These are phyloP conservation scores for Lasioglossum figueresi DNA, from an alignment of 2,888 invertebrate genomes.

Conservation along the genomic window DNA sequence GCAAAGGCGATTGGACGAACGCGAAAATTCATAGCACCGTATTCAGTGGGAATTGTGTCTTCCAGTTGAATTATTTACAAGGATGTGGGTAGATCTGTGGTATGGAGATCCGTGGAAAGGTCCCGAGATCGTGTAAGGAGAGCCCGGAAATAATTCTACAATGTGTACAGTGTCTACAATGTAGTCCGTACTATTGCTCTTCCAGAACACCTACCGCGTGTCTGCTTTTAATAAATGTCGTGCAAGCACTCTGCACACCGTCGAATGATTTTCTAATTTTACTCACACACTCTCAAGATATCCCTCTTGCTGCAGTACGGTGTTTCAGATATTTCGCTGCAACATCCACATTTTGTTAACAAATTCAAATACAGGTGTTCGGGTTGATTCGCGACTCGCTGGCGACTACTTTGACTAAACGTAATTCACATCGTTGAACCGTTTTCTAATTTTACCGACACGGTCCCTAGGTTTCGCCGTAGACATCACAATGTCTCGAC, in stretches of 20 bases:
- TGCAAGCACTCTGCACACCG: background rate
- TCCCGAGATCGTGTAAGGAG: background rate
- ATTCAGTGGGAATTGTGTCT: background rate
- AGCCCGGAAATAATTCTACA: background rate
- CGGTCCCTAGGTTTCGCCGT: background rate
- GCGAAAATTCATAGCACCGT: background rate
- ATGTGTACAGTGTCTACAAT: background rate
- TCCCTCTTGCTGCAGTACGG: background rate
- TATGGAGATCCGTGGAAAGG: background rate
- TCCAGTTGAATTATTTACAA: background rate
- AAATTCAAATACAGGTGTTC: background rate
- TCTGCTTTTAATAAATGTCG: background rate
- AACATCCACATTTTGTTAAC: background rate
- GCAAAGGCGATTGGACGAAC: background rate
- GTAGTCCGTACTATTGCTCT: background rate
- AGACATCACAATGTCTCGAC: background rate
- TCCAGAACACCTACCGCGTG: background rate
- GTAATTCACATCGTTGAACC: background rate
- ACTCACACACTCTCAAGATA: background rate
- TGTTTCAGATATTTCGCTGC: background rate
- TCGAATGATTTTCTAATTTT: background rate
- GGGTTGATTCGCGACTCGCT: too few relatives aligned
- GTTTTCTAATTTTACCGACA: background rate
- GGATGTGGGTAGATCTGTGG: background rate
- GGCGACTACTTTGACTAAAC: background rate